Evolutionary conservation across 2,888 invertebrate species (phyloP).

Genomic region (Drymonia ruficornis): DNA sequence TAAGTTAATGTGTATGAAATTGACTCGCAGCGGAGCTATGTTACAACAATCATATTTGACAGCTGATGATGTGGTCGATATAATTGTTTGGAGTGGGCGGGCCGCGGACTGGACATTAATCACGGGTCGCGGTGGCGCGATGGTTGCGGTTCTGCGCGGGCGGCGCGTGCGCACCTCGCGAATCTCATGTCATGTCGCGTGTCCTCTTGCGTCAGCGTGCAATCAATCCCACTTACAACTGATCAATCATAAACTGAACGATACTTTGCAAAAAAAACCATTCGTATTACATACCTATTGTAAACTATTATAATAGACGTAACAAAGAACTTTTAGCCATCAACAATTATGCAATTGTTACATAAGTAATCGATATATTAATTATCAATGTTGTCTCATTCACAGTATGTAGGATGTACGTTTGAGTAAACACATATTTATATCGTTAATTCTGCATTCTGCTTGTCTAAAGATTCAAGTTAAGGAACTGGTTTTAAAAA

Average conservation of each 20-base stretch:
- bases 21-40: constrained; percentile 14
- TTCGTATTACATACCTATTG: background rate
- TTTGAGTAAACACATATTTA: constrained; percentile 41
- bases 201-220: constrained; percentile 15
- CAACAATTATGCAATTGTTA: constrained; percentile 14
- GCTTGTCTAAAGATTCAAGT: constrained; percentile 57
- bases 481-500: constrained; percentile 74
- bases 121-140: constrained; percentile 5
- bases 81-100: constrained; percentile 17
- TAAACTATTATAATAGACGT: background rate
- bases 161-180: background rate
- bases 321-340: background rate
- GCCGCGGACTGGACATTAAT: constrained; percentile 15
- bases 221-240: constrained; percentile 19
- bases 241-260: constrained; percentile 23
- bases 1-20: constrained; percentile 23
- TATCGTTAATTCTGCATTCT: constrained; percentile 48
- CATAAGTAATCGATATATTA: constrained; percentile 32
- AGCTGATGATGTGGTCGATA: constrained; percentile 14
- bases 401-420: constrained; percentile 24
- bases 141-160: background rate
- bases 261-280: constrained; percentile 10
- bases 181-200: background rate
- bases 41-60: constrained; percentile 12
- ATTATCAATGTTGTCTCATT: constrained; percentile 36